Conservation (phyloP, 2,113 vertebrate genomes). For the Polyodon spathula region DNA sequence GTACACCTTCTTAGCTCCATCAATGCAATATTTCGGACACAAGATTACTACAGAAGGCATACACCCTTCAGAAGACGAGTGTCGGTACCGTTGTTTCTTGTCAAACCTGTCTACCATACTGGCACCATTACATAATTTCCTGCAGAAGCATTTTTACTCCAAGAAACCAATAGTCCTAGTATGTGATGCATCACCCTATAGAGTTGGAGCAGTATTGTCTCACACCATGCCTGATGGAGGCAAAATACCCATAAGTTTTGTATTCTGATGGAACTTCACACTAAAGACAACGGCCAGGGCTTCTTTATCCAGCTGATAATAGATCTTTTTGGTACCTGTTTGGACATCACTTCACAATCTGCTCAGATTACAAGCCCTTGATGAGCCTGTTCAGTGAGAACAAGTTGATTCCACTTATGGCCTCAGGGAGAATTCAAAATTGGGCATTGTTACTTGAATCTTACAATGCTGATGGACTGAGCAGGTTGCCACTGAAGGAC, state of each 20-base stretch:
- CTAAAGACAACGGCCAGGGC: no score
- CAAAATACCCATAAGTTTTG: not conserved
- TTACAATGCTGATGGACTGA: no score
- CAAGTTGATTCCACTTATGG: not conserved
- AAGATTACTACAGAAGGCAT: conserved; percentile 1
- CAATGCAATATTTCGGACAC: conserved; percentile 9
- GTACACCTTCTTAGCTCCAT: not conserved
- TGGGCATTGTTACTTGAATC: not conserved
- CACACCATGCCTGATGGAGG: conserved; percentile 1
- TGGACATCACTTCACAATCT: not conserved
- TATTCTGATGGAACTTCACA: not conserved
- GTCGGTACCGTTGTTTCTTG: conserved; percentile 1
- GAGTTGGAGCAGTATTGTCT: conserved; percentile 6
- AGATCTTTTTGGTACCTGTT: not conserved
- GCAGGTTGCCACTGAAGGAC: not conserved
- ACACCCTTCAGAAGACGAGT: not conserved
- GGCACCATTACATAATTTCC: not conserved
- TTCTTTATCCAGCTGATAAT: no score
- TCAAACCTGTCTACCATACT: conserved; percentile 1
- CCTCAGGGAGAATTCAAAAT: not conserved
- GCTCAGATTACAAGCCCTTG: not conserved
- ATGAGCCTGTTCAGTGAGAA: not conserved
- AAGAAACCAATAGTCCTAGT: not conserved
- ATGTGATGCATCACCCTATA: conserved; percentile 7
- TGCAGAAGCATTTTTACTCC: not conserved